These are phyloP conservation scores for Aptenodytes patagonicus DNA, from an alignment of 2,113 vertebrate species.

Conservation along the genomic window DNA sequence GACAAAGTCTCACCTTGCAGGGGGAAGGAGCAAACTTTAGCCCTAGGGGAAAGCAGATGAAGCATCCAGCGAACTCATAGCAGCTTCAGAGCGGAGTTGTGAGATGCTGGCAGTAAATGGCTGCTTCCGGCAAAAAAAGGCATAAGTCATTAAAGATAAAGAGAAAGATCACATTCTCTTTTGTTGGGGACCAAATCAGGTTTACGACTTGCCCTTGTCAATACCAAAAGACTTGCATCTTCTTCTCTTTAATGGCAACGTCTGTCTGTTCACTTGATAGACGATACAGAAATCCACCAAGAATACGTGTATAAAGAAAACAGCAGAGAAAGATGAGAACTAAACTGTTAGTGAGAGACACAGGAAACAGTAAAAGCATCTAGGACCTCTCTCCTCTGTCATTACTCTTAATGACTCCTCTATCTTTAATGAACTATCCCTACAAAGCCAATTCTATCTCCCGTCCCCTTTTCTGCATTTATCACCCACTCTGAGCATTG, in stretches of 20 bases:
- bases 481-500: neutral
- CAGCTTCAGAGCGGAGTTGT: neutral
- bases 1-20: neutral
- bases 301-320: neutral
- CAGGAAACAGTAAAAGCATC: constrained; percentile 20
- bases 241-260: neutral
- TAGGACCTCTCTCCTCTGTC: neutral
- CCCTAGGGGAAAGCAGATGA: neutral
- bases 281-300: neutral
- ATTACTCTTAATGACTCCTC: neutral
- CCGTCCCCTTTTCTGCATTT: neutral
- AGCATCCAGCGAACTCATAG: neutral
- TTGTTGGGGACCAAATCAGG: neutral
- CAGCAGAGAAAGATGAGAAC: neutral
- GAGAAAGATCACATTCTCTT: neutral
- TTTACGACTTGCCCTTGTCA: neutral
- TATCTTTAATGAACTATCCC: neutral
- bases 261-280: neutral
- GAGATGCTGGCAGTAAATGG: neutral
- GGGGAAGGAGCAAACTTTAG: neutral
- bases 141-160: neutral
- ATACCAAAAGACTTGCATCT: neutral
- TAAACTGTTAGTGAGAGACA: neutral
- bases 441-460: neutral
- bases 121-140: neutral